phyloP scores from a whole-genome alignment of 64 coral and sea anemone species.

The Anthopleura sola region DNA sequence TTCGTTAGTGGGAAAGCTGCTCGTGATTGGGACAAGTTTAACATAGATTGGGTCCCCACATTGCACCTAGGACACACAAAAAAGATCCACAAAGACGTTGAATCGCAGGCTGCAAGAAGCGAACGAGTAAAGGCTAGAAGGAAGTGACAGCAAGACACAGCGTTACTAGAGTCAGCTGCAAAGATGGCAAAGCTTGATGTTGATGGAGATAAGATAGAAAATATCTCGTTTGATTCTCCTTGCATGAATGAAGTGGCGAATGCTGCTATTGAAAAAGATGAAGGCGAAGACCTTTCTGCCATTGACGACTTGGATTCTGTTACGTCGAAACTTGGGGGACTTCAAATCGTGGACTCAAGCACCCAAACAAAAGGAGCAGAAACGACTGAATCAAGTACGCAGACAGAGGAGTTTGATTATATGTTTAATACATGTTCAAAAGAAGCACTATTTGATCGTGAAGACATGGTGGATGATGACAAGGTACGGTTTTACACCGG shows the following conservation, averaged over 20 bases:
- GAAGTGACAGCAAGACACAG: slow-evolving; percentile 36
- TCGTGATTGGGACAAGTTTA: slow-evolving; percentile 37
- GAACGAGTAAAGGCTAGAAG: slow-evolving; percentile 37
- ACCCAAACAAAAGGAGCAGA: slow-evolving; percentile 32
- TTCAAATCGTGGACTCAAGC: slow-evolving; percentile 19
- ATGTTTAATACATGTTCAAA: slow-evolving; percentile 32
- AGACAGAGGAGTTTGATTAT: slow-evolving; percentile 52
- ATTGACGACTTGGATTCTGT: background rate
- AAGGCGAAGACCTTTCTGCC: too few relatives aligned
- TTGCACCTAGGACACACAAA: slow-evolving; percentile 40
- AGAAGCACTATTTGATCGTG: slow-evolving; percentile 27
- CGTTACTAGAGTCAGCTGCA: slow-evolving; percentile 16
- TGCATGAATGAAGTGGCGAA: background rate
- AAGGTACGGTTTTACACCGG: slow-evolving; percentile 48
- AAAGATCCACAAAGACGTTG: slow-evolving; percentile 3
- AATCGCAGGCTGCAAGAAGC: slow-evolving; percentile 19
- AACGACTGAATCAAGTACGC: slow-evolving; percentile 26
- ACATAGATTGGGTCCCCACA: slow-evolving; percentile 58
- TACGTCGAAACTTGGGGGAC: background rate
- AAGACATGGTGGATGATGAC: slow-evolving; percentile 27
- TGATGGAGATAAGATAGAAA: slow-evolving; percentile 6
- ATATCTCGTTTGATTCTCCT: slow-evolving; percentile 2
- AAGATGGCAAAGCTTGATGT: background rate
- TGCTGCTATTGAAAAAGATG: too few relatives aligned
- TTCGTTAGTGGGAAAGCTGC: slow-evolving; percentile 30